A percentile compares a stretch with the other conserved stretches of the same genome.
Conservation (phyloP, 2,113 vertebrate genomes). For the Callaeas wilsoni region DNA sequence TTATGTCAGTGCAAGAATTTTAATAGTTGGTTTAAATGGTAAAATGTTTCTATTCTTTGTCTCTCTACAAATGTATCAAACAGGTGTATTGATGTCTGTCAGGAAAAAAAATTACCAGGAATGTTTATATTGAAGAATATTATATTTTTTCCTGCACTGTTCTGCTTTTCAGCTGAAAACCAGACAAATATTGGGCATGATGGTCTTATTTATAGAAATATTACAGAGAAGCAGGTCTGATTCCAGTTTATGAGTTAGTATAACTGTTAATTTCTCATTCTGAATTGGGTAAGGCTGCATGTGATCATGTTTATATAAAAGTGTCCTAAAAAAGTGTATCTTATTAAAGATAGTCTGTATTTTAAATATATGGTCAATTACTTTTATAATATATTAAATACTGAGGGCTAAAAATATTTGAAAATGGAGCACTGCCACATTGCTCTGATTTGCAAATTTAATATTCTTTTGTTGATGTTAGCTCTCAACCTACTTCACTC, state of each 20-base stretch:
- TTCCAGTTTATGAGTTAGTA: not conserved
- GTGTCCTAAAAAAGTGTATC: not conserved
- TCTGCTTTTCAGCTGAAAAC: not conserved
- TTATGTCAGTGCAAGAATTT: not conserved
- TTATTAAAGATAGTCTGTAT: not conserved
- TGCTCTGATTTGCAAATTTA: not conserved
- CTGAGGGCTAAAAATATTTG: not conserved
- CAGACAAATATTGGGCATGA: not conserved
- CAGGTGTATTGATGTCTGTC: not conserved
- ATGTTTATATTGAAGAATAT: not conserved
- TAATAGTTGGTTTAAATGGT: not conserved
- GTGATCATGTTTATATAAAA: not conserved
- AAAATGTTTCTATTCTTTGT: not conserved
- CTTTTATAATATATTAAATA: not conserved
- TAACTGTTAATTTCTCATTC: not conserved
- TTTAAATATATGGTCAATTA: not conserved
- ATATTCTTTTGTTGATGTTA: not conserved
- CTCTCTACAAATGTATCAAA: not conserved
- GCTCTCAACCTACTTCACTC: not conserved
- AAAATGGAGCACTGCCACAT: not conserved
- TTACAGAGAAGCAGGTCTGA: not conserved
- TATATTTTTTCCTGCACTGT: not conserved
- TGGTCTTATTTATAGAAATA: not conserved
- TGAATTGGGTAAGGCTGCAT: not conserved
- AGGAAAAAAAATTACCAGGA: not conserved